Conservation (phyloP, 2,113 vertebrate genomes). For the Dasyurus viverrinus region DNA sequence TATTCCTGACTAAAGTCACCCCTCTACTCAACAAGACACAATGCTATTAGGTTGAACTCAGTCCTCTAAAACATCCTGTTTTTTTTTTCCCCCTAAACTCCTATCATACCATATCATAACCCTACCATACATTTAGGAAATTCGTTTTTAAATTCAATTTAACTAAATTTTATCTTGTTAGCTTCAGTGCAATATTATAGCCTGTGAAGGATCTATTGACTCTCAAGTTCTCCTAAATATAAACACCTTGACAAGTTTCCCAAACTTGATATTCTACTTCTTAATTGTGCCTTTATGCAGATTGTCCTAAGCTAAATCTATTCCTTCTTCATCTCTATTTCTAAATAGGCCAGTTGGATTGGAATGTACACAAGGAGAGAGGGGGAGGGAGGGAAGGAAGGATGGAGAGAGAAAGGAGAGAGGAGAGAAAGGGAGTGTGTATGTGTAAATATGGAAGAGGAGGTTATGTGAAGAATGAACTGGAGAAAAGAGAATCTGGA, state of each 20-base stretch:
- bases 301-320: background rate
- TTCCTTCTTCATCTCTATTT: background rate
- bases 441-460: no score
- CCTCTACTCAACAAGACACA: background rate
- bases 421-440: no score
- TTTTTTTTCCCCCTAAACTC: background rate
- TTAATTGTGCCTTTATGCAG: background rate
- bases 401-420: no score
- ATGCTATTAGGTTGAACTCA: background rate
- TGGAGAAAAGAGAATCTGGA: no score
- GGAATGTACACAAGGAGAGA: background rate
- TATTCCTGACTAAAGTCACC: background rate
- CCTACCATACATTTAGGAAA: background rate
- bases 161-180: background rate
- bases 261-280: background rate
- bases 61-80: background rate
- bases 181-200: background rate
- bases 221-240: background rate
- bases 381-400: no score
- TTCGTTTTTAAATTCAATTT: background rate
- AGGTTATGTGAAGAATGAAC: no score
- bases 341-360: background rate
- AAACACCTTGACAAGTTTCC: background rate
- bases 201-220: background rate
- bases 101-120: background rate